Percentiles rank a stretch among this genome's conserved stretches.
Conservation (phyloP, 2,888 invertebrate genomes). For the Erannis defoliaria region DNA sequence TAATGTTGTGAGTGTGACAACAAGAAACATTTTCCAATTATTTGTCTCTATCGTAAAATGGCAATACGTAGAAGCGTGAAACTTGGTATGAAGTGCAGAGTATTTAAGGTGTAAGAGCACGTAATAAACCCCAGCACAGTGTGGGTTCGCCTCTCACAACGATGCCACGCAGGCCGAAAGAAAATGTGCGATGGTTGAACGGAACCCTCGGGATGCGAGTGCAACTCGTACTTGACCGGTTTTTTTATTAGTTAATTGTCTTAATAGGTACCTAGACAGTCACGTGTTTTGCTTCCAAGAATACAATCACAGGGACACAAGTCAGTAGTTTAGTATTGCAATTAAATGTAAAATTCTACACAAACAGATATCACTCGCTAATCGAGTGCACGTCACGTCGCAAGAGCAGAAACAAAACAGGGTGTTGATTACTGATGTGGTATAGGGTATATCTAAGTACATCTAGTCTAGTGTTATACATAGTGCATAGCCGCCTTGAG, state of each 20-base stretch:
- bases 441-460: slow-evolving; percentile 27
- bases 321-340: background rate
- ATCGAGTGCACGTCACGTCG: slow-evolving; percentile 34
- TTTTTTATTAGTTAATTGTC: slow-evolving; percentile 13
- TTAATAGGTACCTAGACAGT: slow-evolving; percentile 13
- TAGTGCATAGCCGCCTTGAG: slow-evolving; percentile 42
- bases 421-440: slow-evolving; percentile 43
- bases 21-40: no score
- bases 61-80: no score
- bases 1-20: no score
- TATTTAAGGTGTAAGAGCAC: no score
- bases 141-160: no score
- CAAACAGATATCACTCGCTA: slow-evolving; percentile 26
- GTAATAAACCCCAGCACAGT: no score
- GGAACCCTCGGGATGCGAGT: no score
- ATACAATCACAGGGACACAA: background rate
- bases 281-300: slow-evolving; percentile 3
- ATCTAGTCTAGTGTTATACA: slow-evolving; percentile 31
- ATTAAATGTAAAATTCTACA: slow-evolving; percentile 30
- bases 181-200: no score
- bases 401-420: slow-evolving; percentile 36
- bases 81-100: no score
- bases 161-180: no score
- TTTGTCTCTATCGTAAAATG: no score
- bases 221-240: no score